Evolutionary conservation across 1,140 invertebrate genomes (phyloP).

Genomic region (Drosophila burlai): DNA sequence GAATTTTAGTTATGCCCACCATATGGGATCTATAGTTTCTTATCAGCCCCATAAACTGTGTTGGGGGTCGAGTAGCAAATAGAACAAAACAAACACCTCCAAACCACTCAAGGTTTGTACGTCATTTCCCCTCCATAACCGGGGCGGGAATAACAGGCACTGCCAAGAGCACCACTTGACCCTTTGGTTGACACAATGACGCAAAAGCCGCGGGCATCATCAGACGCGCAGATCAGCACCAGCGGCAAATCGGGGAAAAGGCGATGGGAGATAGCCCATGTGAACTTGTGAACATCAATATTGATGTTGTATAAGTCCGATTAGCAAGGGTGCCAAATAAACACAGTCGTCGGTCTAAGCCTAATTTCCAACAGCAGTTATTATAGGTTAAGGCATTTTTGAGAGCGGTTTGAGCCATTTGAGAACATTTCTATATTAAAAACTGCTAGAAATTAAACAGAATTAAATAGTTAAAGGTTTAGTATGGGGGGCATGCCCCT

Average conservation of each 20-base stretch:
- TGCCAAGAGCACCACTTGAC: constrained; percentile 48
- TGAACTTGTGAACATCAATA: constrained; percentile 33
- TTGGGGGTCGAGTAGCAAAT: constrained; percentile 52
- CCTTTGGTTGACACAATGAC: constrained; percentile 53
- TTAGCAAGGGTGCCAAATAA: constrained; percentile 25
- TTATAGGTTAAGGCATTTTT: neutral
- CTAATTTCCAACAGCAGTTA: neutral
- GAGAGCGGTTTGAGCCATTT: neutral
- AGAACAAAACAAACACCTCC: constrained; percentile 31
- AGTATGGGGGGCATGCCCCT: neutral
- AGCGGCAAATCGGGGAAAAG: constrained; percentile 4
- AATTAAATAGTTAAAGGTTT: neutral
- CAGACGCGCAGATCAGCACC: constrained; percentile 25
- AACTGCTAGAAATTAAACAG: neutral
- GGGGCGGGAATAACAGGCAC: constrained; percentile 9
- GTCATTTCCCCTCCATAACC: constrained; percentile 53
- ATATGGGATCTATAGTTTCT: constrained; percentile 35
- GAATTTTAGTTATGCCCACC: constrained; percentile 16
- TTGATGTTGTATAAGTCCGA: constrained; percentile 24
- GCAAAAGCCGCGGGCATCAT: constrained; percentile 29
- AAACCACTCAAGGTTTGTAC: constrained; percentile 52
- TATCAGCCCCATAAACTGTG: constrained; percentile 53
- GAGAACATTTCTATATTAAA: neutral
- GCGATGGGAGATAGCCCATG: constrained; percentile 32
- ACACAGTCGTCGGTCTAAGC: neutral